A percentile compares a stretch with the other conserved stretches of the same genome.
Evolutionary conservation across 2,113 vertebrate species (phyloP).

Genomic region (Scortum barcoo): DNA sequence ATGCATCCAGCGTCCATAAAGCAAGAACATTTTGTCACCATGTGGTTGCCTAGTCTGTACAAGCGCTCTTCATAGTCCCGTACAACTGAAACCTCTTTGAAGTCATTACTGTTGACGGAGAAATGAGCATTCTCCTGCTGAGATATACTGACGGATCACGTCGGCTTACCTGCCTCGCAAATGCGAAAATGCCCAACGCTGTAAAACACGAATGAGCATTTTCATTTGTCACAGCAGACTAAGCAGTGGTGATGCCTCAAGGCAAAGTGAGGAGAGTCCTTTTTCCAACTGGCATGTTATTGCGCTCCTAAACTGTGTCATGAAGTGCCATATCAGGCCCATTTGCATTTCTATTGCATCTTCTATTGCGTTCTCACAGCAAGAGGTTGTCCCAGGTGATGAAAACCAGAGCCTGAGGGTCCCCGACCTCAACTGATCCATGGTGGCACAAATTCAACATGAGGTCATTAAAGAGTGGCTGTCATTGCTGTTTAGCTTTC

Average conservation of each 20-base stretch:
- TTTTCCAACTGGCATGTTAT: conserved; percentile 44
- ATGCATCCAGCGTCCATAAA: neutral
- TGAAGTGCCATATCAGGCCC: conserved; percentile 1
- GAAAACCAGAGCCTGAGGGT: neutral
- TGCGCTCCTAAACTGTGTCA: conserved; percentile 32
- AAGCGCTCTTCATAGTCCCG: neutral
- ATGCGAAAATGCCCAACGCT: conserved; percentile 26
- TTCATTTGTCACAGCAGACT: conserved; percentile 48
- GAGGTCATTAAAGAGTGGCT: conserved; percentile 10
- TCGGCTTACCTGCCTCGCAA: neutral
- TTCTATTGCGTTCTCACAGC: conserved; percentile 3
- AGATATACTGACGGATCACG: neutral
- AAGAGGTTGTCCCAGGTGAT: neutral
- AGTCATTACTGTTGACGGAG: neutral
- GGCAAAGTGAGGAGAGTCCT: conserved; percentile 38
- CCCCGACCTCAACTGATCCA: neutral
- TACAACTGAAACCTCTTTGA: conserved; percentile 21
- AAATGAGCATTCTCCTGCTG: conserved; percentile 1
- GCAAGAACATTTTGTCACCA: neutral
- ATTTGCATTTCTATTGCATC: conserved; percentile 57
- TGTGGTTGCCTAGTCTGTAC: neutral
- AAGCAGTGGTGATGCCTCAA: conserved; percentile 14
- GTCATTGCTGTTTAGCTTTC: neutral
- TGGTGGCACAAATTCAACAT: conserved; percentile 22
- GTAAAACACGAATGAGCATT: conserved; percentile 19